A percentile compares a stretch with the other conserved stretches of the same genome.
phyloP scores from a whole-genome alignment of 2,113 vertebrate species.

The Dipodomys merriami region DNA sequence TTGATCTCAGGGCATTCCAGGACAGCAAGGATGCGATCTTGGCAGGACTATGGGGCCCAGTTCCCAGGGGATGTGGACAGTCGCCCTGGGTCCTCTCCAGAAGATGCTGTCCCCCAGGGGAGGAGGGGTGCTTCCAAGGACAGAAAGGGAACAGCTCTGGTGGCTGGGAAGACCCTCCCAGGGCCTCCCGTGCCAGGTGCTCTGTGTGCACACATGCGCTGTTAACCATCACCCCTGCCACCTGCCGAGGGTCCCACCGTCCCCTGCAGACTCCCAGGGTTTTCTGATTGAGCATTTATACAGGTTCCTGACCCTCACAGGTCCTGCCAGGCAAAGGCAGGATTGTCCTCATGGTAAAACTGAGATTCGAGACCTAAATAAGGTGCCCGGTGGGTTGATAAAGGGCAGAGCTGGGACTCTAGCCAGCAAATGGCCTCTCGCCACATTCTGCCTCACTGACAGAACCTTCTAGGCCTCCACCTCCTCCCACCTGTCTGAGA shows the following conservation, averaged over 20 bases:
- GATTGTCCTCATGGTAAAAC: background rate
- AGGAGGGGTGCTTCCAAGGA: background rate
- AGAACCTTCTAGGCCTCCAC: background rate
- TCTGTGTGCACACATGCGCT: rapidly evolving
- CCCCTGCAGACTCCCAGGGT: background rate
- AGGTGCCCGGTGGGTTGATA: background rate
- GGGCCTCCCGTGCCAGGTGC: background rate
- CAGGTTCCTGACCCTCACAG: background rate
- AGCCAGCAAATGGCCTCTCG: background rate
- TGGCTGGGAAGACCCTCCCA: background rate
- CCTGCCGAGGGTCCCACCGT: background rate
- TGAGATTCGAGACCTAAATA: background rate
- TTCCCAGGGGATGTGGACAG: slow-evolving; percentile 73
- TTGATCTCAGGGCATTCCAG: slow-evolving; percentile 54
- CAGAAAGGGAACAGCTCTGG: background rate
- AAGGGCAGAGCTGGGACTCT: background rate
- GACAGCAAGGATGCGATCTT: slow-evolving; percentile 69
- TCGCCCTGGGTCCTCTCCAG: background rate
- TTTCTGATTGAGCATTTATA: background rate
- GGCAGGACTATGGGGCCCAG: slow-evolving; percentile 43
- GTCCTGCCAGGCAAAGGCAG: background rate
- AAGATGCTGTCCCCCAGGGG: background rate
- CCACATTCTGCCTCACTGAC: background rate
- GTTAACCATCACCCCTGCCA: background rate
- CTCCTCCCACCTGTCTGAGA: background rate